Evolutionary conservation across 2,797 vertebrate genomes (phyloP).

Genomic region (Tadarida brasiliensis): DNA sequence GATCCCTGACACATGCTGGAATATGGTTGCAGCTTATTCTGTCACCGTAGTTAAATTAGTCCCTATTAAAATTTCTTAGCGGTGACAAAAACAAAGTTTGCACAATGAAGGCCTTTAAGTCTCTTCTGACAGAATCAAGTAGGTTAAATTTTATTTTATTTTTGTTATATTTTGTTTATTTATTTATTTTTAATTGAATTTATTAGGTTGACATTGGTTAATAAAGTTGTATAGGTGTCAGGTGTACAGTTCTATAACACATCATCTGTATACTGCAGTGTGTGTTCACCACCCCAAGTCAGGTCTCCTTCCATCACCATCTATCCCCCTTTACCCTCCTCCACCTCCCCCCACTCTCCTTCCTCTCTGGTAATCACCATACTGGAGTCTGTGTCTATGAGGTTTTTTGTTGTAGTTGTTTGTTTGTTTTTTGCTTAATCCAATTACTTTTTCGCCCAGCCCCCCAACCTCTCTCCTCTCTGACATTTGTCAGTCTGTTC

Average conservation of each 20-base stretch:
- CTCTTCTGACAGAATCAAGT: constrained; percentile 62
- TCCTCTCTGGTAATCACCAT: not conserved
- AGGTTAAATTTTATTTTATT: not conserved
- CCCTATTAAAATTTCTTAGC: constrained; percentile 62
- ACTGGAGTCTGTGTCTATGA: not conserved
- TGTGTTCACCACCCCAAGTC: not conserved
- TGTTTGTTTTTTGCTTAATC: not conserved
- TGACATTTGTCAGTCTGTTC: not conserved
- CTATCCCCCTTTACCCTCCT: not conserved
- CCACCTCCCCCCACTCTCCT: not conserved
- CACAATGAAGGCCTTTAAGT: constrained; percentile 41
- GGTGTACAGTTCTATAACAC: not conserved
- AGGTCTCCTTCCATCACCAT: not conserved
- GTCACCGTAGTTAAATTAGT: constrained; percentile 76
- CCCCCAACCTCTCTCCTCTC: not conserved
- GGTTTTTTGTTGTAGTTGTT: not conserved
- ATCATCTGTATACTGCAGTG: not conserved
- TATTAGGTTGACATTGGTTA: not conserved
- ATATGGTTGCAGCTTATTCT: constrained; percentile 29
- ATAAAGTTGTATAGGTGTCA: not conserved
- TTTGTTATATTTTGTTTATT: not conserved
- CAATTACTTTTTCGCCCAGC: not conserved
- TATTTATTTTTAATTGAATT: not conserved
- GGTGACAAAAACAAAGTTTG: constrained; percentile 70
- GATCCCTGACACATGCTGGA: constrained; percentile 69